Evolutionary conservation across 2,888 invertebrate genomes (phyloP).

Genomic region (Amiota minor): DNA sequence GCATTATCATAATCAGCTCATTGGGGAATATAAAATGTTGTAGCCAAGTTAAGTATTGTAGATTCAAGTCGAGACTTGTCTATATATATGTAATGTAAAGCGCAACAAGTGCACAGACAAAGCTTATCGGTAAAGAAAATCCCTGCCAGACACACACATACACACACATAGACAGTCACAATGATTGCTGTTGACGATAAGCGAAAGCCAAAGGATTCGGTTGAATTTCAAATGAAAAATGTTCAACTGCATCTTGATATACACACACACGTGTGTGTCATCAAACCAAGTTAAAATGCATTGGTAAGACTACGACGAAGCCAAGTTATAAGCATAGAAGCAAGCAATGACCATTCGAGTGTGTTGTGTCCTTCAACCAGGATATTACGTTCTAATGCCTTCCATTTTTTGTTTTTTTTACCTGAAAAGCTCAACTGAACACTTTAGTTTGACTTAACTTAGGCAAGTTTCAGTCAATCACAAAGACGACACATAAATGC

Average conservation of each 20-base stretch:
- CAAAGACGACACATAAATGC: background rate
- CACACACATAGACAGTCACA: constrained; percentile 26
- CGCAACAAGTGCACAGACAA: constrained; percentile 41
- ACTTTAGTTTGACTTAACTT: background rate
- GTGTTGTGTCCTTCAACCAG: background rate
- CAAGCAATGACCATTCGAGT: constrained; percentile 48
- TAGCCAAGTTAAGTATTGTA: background rate
- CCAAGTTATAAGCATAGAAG: background rate
- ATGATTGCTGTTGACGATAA: constrained; percentile 29
- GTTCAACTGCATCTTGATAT: constrained; percentile 32
- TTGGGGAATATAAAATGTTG: constrained; percentile 11
- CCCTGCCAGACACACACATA: background rate
- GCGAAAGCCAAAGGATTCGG: constrained; percentile 31
- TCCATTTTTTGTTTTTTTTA: background rate
- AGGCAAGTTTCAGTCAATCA: constrained; percentile 32
- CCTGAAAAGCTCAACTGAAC: constrained; percentile 9
- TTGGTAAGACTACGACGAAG: too few relatives aligned
- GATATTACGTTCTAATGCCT: too few relatives aligned
- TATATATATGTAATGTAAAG: background rate
- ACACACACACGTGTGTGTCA: too few relatives aligned
- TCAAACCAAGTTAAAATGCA: too few relatives aligned
- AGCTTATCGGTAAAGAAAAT: background rate
- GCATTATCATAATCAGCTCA: constrained; percentile 63
- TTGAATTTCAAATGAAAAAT: constrained; percentile 50
- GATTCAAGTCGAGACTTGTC: too few relatives aligned